Conservation (phyloP, 2,113 vertebrate species). For the Pseudonaja textilis region DNA sequence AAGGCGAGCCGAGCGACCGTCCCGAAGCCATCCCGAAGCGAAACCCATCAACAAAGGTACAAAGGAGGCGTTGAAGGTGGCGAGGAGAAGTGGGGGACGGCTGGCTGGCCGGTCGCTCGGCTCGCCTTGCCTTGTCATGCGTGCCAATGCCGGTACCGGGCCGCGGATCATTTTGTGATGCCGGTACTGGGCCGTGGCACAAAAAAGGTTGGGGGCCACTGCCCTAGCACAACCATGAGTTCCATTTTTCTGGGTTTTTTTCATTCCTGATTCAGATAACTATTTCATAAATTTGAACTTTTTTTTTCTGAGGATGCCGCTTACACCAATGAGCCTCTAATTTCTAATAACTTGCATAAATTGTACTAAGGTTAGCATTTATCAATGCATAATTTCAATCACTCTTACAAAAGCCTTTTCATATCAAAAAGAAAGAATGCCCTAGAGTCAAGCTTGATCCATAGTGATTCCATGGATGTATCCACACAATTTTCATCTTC, state of each 20-base stretch:
- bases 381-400: neutral
- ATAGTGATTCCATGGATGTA: neutral
- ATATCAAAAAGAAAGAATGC: neutral
- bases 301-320: neutral
- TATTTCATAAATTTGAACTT: neutral
- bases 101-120: too few relatives aligned
- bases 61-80: too few relatives aligned
- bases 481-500: neutral
- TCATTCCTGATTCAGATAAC: neutral
- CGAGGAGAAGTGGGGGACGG: too few relatives aligned
- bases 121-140: too few relatives aligned
- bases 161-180: too few relatives aligned
- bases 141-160: too few relatives aligned
- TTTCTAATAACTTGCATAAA: neutral
- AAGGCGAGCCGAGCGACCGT: too few relatives aligned
- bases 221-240: neutral
- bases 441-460: neutral
- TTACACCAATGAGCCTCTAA: neutral
- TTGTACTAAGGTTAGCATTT: neutral
- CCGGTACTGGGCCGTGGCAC: too few relatives aligned
- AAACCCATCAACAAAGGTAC: too few relatives aligned
- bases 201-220: too few relatives aligned
- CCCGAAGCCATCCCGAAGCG: too few relatives aligned
- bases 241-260: neutral
- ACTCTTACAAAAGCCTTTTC: neutral